These are phyloP conservation scores for Haemorhous mexicanus DNA, from an alignment of 2,113 vertebrate genomes.

Conservation along the genomic window DNA sequence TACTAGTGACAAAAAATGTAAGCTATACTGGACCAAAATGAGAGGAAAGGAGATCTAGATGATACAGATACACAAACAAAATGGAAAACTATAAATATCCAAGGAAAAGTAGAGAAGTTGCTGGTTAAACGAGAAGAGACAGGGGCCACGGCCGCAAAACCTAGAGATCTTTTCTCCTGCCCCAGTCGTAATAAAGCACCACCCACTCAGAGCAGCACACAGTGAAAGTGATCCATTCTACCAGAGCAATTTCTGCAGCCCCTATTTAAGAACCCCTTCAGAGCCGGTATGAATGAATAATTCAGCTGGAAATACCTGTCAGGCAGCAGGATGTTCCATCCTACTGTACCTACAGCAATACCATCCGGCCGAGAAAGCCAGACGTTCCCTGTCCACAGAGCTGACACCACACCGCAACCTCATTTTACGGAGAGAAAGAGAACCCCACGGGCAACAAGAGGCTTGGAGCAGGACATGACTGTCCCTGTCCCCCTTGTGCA, in stretches of 20 bases:
- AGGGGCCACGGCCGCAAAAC: background rate
- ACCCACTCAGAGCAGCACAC: background rate
- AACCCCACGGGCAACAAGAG: background rate
- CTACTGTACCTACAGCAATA: background rate
- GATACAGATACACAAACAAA: background rate
- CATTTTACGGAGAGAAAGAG: background rate
- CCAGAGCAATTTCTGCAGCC: background rate
- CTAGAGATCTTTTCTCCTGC: background rate
- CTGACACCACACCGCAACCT: background rate
- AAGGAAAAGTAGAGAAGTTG: background rate
- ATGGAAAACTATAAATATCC: background rate
- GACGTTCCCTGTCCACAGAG: background rate
- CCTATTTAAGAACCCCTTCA: background rate
- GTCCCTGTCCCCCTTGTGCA: rapidly evolving
- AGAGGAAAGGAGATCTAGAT: background rate
- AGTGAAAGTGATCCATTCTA: background rate
- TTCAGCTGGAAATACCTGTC: slow-evolving; percentile 51
- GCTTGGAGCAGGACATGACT: background rate
- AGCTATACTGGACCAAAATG: background rate
- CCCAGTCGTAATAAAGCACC: background rate
- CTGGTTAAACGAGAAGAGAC: background rate
- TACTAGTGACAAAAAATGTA: background rate
- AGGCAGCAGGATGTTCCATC: background rate
- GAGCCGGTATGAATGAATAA: background rate
- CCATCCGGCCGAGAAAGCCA: background rate